Evolutionary conservation across 2,888 invertebrate genomes (phyloP).

Genomic region (Crepidodera aurea): DNA sequence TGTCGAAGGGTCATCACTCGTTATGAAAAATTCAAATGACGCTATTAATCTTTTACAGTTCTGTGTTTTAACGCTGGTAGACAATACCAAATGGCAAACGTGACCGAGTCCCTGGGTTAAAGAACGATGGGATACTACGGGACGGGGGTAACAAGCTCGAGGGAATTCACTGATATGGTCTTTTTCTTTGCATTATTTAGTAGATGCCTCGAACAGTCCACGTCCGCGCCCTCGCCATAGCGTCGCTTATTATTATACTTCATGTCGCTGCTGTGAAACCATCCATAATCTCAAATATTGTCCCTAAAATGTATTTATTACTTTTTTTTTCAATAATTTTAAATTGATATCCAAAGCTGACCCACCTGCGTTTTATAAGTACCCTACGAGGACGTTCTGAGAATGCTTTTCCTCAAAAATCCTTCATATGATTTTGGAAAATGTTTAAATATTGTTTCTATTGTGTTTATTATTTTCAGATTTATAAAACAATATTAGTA

Average conservation of each 20-base stretch:
- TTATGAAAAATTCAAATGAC: slow-evolving; percentile 60
- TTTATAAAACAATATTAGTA: no score
- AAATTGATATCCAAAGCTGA: no score
- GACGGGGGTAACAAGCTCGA: slow-evolving; percentile 46
- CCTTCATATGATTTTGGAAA: no score
- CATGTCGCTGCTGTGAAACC: slow-evolving; percentile 30
- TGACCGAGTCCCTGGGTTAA: slow-evolving; percentile 51
- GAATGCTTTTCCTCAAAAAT: no score
- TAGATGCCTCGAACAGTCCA: slow-evolving; percentile 51
- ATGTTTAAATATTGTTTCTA: no score
- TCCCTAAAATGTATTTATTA: no score
- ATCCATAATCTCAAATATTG: no score
- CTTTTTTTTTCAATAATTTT: no score
- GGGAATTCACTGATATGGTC: slow-evolving; percentile 57
- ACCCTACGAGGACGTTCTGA: no score
- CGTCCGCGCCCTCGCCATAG: neutral
- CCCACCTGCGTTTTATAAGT: no score
- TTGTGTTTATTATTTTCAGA: no score
- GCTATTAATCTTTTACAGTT: slow-evolving; percentile 60
- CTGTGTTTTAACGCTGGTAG: slow-evolving; percentile 58
- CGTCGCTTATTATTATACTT: slow-evolving; percentile 5
- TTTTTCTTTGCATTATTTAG: slow-evolving; percentile 59
- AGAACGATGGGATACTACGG: slow-evolving; percentile 43
- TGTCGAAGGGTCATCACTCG: slow-evolving; percentile 56
- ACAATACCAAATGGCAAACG: slow-evolving; percentile 59